Percentiles rank a stretch among this genome's conserved stretches.
Evolutionary conservation across 2,888 invertebrate genomes (phyloP).

Genomic region (Amiota communis): DNA sequence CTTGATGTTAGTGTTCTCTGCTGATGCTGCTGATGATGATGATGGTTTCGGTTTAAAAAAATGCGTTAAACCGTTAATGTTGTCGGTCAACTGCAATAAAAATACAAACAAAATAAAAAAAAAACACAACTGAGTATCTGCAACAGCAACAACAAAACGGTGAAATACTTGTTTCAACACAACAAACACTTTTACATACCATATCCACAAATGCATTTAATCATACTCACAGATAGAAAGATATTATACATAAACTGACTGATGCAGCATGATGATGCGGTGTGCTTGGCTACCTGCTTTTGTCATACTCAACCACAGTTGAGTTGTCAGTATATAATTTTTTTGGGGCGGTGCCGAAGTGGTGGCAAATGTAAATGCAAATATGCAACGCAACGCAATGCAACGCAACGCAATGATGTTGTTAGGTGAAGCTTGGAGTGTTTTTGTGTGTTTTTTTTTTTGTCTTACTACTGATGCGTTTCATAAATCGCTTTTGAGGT

Average conservation of each 20-base stretch:
- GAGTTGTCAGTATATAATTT: neutral
- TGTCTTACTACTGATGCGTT: conserved; percentile 15
- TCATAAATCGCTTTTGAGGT: conserved; percentile 28
- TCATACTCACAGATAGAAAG: neutral
- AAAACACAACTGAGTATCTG: neutral
- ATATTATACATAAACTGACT: neutral
- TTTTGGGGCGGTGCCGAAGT: neutral
- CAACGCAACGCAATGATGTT: too few species aligned
- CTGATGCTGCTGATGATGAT: conserved; percentile 2
- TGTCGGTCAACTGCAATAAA: conserved; percentile 29
- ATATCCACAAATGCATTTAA: neutral
- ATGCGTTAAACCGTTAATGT: conserved; percentile 31
- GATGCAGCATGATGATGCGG: neutral
- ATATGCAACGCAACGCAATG: neutral
- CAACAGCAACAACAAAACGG: neutral
- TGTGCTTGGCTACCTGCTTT: conserved; percentile 9
- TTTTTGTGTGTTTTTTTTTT: too few species aligned
- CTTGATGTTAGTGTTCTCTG: neutral
- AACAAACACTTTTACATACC: neutral
- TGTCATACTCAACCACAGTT: neutral
- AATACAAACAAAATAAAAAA: neutral
- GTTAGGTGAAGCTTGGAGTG: neutral
- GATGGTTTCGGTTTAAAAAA: conserved; percentile 15
- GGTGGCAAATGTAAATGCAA: conserved; percentile 23
- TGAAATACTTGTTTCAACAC: conserved; percentile 29